Evolutionary conservation across 1,140 invertebrate genomes (phyloP).

Genomic region (Brachionus koreanus): DNA sequence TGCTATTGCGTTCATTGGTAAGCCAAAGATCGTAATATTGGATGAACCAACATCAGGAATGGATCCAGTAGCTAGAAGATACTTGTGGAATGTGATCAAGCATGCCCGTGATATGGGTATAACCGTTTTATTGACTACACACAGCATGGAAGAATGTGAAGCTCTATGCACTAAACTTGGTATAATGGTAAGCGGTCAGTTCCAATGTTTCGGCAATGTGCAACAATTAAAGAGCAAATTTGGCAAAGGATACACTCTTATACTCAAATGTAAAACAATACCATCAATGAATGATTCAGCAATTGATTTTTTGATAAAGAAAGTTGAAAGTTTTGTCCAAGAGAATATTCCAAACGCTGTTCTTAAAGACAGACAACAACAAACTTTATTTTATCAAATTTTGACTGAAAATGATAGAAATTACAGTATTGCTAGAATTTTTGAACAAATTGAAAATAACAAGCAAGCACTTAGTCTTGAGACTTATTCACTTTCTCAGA

Average conservation of each 20-base stretch:
- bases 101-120: slow-evolving; percentile 47
- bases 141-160: slow-evolving; percentile 53
- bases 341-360: slow-evolving; percentile 33
- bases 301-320: background rate
- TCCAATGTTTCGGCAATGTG: slow-evolving; percentile 51
- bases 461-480: slow-evolving; percentile 27
- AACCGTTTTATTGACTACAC: slow-evolving; percentile 18
- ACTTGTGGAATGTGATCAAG: slow-evolving; percentile 41
- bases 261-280: slow-evolving; percentile 48
- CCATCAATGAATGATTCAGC: background rate
- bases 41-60: slow-evolving; percentile 51
- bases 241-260: slow-evolving; percentile 61
- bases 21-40: slow-evolving; percentile 57
- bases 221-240: slow-evolving; percentile 50
- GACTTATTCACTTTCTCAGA: slow-evolving; percentile 37
- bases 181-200: slow-evolving; percentile 52
- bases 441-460: slow-evolving; percentile 12
- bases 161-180: slow-evolving; percentile 50
- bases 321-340: slow-evolving; percentile 20
- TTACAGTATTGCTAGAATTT: slow-evolving; percentile 19
- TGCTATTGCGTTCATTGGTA: slow-evolving; percentile 75
- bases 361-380: slow-evolving; percentile 23
- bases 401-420: background rate
- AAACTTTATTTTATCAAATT: slow-evolving; percentile 42
- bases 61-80: slow-evolving; percentile 40